Evolutionary conservation across 2,888 invertebrate species (phyloP).

Genomic region (Tricholauxania praeusta): DNA sequence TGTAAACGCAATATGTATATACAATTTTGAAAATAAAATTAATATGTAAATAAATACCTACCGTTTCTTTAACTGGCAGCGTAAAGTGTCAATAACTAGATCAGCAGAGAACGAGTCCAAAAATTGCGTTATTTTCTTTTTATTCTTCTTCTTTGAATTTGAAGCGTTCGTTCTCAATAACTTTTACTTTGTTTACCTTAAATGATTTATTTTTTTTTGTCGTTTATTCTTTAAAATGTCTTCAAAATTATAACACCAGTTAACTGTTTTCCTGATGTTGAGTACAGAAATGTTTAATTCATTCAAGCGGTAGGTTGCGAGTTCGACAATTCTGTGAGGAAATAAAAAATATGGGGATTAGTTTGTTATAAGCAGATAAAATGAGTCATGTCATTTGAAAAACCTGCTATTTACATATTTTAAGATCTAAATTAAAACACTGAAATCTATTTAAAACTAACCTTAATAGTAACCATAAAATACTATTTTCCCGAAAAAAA

Average conservation of each 20-base stretch:
- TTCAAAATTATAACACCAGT: background rate
- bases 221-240: background rate
- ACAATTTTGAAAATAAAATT: background rate
- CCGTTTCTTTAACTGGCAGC: background rate
- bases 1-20: too few relatives aligned
- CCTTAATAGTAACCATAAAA: too few relatives aligned
- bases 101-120: background rate
- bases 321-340: too few relatives aligned
- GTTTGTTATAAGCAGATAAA: too few relatives aligned
- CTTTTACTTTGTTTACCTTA: background rate
- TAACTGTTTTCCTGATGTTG: slow-evolving; percentile 5
- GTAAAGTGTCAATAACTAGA: background rate
- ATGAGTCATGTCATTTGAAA: too few relatives aligned
- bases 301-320: background rate
- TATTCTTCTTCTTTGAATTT: background rate
- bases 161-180: background rate
- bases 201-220: background rate
- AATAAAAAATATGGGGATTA: too few relatives aligned
- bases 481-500: too few relatives aligned
- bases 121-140: background rate
- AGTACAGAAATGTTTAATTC: background rate
- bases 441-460: too few relatives aligned
- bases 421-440: too few relatives aligned
- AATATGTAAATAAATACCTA: background rate
- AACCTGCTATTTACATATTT: too few relatives aligned